A percentile compares a stretch with the other conserved stretches of the same genome.
phyloP scores from a whole-genome alignment of 2,113 vertebrate genomes.

The Pelobates fuscus region DNA sequence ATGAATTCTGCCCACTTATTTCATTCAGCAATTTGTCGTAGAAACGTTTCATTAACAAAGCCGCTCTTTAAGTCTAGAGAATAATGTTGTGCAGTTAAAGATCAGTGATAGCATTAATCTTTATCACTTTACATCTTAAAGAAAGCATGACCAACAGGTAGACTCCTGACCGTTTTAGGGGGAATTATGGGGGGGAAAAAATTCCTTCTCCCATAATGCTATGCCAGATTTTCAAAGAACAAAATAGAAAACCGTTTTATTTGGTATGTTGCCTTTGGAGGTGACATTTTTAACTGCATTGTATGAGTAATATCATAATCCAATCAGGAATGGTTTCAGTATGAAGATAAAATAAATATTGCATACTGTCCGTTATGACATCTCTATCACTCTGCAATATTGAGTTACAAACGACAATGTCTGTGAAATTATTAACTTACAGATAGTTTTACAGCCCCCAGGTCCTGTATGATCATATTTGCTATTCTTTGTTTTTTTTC shows the following conservation, averaged over 20 bases:
- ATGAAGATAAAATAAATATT: constrained; percentile 26
- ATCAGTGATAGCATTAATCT: constrained; percentile 16
- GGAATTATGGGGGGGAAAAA: no score
- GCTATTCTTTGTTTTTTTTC: not conserved
- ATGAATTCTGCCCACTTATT: constrained; percentile 48
- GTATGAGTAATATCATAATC: constrained; percentile 2
- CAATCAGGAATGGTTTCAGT: not conserved
- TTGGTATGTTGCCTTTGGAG: not conserved
- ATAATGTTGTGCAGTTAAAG: constrained; percentile 11
- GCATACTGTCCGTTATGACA: constrained; percentile 14
- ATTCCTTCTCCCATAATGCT: no score
- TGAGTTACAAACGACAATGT: constrained; percentile 27
- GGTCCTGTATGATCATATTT: not conserved
- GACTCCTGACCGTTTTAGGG: no score
- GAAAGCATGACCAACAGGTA: no score
- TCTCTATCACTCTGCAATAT: constrained; percentile 28
- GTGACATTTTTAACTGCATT: not conserved
- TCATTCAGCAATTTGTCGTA: constrained; percentile 43
- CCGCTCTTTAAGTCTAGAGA: constrained; percentile 10
- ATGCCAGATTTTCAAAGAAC: no score
- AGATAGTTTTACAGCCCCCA: constrained; percentile 5
- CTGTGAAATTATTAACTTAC: constrained; percentile 34
- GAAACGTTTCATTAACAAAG: constrained; percentile 41
- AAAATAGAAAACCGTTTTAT: not conserved
- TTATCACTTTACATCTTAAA: constrained; percentile 28